A percentile compares a stretch with the other conserved stretches of the same genome.
phyloP scores from a whole-genome alignment of 2,888 invertebrate species.

The Alloplasta piceator region DNA sequence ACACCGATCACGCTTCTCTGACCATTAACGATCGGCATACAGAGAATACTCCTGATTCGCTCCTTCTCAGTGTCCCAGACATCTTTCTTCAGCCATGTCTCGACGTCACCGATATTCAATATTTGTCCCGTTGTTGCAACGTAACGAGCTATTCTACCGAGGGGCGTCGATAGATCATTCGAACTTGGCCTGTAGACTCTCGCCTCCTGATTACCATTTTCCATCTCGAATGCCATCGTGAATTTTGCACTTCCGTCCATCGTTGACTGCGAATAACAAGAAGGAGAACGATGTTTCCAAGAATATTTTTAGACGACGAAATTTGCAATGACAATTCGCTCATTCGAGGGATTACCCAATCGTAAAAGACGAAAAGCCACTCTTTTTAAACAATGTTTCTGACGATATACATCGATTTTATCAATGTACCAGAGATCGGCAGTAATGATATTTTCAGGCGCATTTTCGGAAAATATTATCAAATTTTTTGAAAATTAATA shows the following conservation, averaged over 20 bases:
- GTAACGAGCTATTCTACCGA: constrained; percentile 94
- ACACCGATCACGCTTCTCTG: constrained; percentile 95
- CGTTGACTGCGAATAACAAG: constrained; percentile 70
- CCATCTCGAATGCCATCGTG: constrained; percentile 93
- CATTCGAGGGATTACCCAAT: too few relatives aligned
- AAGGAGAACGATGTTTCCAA: too few relatives aligned
- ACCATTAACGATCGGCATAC: constrained; percentile 96
- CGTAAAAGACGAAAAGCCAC: too few relatives aligned
- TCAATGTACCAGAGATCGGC: too few relatives aligned
- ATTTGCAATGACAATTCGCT: too few relatives aligned
- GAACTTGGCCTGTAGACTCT: constrained; percentile 87
- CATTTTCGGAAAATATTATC: too few relatives aligned
- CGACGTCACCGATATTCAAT: constrained; percentile 95
- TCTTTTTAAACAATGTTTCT: too few relatives aligned
- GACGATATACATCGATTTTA: too few relatives aligned
- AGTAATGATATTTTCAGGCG: too few relatives aligned
- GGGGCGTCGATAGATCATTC: constrained; percentile 86
- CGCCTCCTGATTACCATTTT: constrained; percentile 88
- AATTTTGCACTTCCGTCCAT: constrained; percentile 86
- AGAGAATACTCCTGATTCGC: constrained; percentile 91
- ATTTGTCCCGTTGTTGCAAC: constrained; percentile 94
- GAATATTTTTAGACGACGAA: too few relatives aligned
- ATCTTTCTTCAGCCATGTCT: constrained; percentile 89
- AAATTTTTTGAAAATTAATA: too few relatives aligned
- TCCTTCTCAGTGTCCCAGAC: constrained; percentile 83